phyloP scores from a whole-genome alignment of 53 echinoderm and acorn worm genomes.

The Arbacia lixula region DNA sequence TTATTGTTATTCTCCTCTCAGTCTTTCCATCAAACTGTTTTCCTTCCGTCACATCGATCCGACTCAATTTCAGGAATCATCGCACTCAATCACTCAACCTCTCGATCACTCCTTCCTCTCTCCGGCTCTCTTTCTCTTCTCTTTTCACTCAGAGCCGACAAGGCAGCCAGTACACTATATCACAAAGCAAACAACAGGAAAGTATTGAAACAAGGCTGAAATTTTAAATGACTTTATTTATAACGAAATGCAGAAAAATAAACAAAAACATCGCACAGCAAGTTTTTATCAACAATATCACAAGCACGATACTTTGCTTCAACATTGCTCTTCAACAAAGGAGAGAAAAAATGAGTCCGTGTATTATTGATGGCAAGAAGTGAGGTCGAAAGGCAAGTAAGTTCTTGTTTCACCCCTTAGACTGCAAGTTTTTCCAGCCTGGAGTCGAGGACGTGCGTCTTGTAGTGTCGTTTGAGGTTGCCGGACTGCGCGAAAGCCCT shows the following conservation, averaged over 20 bases:
- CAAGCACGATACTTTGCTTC: too few species aligned
- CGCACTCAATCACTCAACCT: too few species aligned
- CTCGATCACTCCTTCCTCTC: not conserved
- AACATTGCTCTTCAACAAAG: too few species aligned
- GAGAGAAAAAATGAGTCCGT: not conserved
- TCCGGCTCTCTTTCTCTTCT: not conserved
- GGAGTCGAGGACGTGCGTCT: slow-evolving; percentile 19
- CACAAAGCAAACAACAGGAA: not conserved
- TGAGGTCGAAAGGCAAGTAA: too few species aligned
- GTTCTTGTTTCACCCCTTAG: not conserved
- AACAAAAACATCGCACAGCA: not conserved
- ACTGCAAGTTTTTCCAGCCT: not conserved
- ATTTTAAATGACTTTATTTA: too few species aligned
- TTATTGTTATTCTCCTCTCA: not conserved
- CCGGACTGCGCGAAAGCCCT: slow-evolving; percentile 49
- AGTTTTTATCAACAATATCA: too few species aligned
- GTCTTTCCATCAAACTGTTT: not conserved
- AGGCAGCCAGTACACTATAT: not conserved
- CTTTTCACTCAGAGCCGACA: too few species aligned
- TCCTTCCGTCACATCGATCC: not conserved
- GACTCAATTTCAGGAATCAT: not conserved
- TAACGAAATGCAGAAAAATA: too few species aligned
- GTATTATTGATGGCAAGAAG: too few species aligned
- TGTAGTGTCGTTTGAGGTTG: slow-evolving; percentile 47
- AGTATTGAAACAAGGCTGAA: not conserved